Evolutionary conservation across 2,797 vertebrate species (phyloP).

Genomic region (Phalloptychus januarius): DNA sequence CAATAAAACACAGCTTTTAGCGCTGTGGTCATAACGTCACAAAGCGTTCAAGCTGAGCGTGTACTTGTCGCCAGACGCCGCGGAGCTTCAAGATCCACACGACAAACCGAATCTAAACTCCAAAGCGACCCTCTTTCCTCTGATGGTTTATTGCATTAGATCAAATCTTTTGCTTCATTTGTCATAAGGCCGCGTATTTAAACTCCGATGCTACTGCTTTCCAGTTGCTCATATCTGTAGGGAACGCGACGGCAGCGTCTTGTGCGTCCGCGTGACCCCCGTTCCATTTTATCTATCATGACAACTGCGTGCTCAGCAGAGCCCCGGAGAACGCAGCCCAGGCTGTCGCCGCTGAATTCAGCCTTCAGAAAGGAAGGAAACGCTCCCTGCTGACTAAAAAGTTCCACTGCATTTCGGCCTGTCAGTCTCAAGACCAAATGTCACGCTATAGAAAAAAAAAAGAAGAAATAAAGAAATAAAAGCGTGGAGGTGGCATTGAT

Average conservation of each 20-base stretch:
- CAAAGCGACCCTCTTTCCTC: constrained; percentile 7
- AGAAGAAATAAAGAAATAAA: constrained; percentile 3
- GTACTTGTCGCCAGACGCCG: neutral
- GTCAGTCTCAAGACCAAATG: constrained; percentile 62
- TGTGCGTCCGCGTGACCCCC: constrained; percentile 67
- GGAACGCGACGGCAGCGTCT: constrained; percentile 41
- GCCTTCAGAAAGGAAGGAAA: constrained; percentile 55
- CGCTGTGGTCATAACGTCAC: neutral
- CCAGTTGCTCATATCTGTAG: constrained; percentile 45
- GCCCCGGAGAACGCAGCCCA: constrained; percentile 60
- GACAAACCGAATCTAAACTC: constrained; percentile 11
- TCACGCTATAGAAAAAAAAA: constrained; percentile 39
- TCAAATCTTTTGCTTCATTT: constrained; percentile 23
- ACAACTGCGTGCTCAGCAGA: constrained; percentile 77
- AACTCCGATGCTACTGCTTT: constrained; percentile 47
- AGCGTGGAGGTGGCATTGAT: constrained; percentile 47
- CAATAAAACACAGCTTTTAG: neutral
- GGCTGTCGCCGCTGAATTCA: constrained; percentile 62
- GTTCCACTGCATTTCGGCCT: constrained; percentile 53
- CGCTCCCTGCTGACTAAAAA: constrained; percentile 43
- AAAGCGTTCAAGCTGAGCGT: neutral
- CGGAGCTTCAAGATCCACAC: neutral
- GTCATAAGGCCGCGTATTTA: constrained; percentile 4
- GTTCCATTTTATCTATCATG: constrained; percentile 73
- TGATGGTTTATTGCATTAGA: constrained; percentile 7